Percentiles rank a stretch among this genome's conserved stretches.
Evolutionary conservation across 2,888 invertebrate genomes (phyloP).

Genomic region (Sepioteuthis lessoniana): DNA sequence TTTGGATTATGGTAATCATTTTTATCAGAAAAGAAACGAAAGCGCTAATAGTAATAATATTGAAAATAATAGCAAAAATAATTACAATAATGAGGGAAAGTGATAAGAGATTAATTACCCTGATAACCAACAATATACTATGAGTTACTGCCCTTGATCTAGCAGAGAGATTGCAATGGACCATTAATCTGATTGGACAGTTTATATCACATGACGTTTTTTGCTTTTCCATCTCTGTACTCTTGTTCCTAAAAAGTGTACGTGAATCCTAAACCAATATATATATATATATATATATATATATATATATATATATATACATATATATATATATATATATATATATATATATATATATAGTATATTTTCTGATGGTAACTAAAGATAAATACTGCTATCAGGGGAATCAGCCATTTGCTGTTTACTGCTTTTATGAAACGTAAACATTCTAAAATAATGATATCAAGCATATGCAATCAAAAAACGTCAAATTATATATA

Average conservation of each 20-base stretch:
- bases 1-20: background rate
- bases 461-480: background rate
- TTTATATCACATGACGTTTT: background rate
- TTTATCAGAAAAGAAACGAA: background rate
- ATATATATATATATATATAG: background rate
- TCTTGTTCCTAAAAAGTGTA: no score
- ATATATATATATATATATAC: no score
- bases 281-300: no score
- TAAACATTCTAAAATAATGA: background rate
- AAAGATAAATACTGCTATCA: background rate
- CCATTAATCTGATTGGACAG: background rate
- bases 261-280: no score
- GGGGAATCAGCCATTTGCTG: background rate
- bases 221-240: background rate
- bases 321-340: no score
- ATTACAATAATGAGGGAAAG: background rate
- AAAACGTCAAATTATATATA: background rate
- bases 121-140: background rate
- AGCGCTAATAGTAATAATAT: background rate
- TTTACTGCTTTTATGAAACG: background rate
- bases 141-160: slow-evolving; percentile 16
- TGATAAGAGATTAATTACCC: background rate
- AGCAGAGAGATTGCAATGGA: background rate
- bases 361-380: background rate
- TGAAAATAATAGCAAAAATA: background rate